Evolutionary conservation across 2,113 vertebrate genomes (phyloP).

Genomic region (Anseranas semipalmata): DNA sequence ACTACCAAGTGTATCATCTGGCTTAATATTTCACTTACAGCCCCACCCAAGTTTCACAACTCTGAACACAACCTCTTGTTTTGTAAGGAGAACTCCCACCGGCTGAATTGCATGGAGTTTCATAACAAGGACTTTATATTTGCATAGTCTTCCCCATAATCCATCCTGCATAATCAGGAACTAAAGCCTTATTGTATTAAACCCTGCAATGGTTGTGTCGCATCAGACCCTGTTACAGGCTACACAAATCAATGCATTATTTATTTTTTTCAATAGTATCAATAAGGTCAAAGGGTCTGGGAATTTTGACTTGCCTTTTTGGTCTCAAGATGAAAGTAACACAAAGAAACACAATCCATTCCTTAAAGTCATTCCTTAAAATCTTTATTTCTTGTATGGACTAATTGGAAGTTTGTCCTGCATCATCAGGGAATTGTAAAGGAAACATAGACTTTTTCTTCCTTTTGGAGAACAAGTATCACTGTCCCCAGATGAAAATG

Average conservation of each 20-base stretch:
- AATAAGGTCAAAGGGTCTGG: neutral
- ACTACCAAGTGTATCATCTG: neutral
- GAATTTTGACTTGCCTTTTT: neutral
- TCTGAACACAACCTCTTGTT: constrained; percentile 1
- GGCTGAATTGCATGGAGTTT: constrained; percentile 25
- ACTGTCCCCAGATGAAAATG: neutral
- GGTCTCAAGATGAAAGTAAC: neutral
- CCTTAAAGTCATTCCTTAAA: neutral
- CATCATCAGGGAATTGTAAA: neutral
- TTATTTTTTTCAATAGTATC: neutral
- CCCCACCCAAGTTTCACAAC: constrained; percentile 51
- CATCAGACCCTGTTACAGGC: neutral
- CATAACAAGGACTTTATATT: constrained; percentile 9
- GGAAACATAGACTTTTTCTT: neutral
- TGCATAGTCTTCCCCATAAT: constrained; percentile 1
- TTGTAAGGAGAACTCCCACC: constrained; percentile 25
- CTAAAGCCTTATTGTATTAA: neutral
- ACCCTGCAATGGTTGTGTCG: neutral
- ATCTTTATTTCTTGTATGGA: neutral
- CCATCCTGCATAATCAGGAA: neutral
- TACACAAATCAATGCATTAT: neutral
- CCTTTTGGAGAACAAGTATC: neutral
- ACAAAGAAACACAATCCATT: neutral
- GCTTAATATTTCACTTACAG: neutral
- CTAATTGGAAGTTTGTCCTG: neutral